Evolutionary conservation across 2,888 invertebrate genomes (phyloP), one percentile per base, ranked within the genome.

Genomic region (Agrotis exclamationis): DNA sequence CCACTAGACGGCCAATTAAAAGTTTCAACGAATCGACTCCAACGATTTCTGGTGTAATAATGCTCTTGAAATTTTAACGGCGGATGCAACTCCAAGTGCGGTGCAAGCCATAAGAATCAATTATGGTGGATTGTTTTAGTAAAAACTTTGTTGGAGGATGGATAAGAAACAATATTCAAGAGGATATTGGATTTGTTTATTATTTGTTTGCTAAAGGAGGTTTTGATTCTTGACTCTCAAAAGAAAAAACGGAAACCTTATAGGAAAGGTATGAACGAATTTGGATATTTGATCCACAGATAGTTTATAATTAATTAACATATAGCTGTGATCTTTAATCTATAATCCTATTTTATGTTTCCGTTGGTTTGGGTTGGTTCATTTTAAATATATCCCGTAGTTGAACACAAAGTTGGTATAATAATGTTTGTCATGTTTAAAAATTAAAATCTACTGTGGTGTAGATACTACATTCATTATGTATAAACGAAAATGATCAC

Each of bases 1-100:
- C 88, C 83, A 81, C 86, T 86, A 88, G 87, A 86, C 89, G 86
- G 91, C 95, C 95, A 96, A 96, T 96, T 95, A 96, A 95, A 96
- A 96, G 93, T 95, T 96, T 85, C 85, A 84, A 76, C 84, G 87
- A 87, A 88, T 91, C 88, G 87, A 88, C 87, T 89, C 86, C 87
- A 86, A 82, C 90, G 84, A 89, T 89, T 90, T 85, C 89, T 89
- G 84, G 88, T 91, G 88, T 90, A 91, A 89, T 91, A 91, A 90
- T 90, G 86, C 89, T 89, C 91, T 92, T 90, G 88, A 92, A 92
- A 92, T 91, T 93, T 93, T 91, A 92, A 91, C 91, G 85, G 88
- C 86, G 88, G 87, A 90, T 90, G 91, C 89, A 91, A 90, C 88
- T 89, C 69, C 84, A 74, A 71, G 79, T 24, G 56, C 54, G 86